A percentile compares a stretch with the other conserved stretches of the same genome.
These are phyloP conservation scores for Pangasius djambal DNA, from an alignment of 2,797 vertebrate genomes.

Conservation along the genomic window DNA sequence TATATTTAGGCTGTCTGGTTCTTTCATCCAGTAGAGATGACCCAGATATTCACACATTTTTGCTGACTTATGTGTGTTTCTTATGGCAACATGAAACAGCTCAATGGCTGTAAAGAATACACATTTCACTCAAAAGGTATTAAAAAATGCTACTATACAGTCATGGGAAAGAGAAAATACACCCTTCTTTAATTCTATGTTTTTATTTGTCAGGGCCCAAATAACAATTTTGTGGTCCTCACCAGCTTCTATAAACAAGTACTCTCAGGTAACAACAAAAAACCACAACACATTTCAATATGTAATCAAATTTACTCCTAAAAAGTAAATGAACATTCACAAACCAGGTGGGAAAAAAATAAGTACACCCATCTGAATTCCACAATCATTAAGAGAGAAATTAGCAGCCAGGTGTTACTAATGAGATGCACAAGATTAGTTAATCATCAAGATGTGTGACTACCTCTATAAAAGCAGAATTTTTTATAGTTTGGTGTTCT, in stretches of 20 bases:
- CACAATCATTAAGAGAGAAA: not conserved
- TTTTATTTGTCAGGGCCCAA: not conserved
- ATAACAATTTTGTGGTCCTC: not conserved
- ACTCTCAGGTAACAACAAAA: not conserved
- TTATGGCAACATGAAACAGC: not conserved
- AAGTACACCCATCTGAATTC: not conserved
- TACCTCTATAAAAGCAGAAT: not conserved
- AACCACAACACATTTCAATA: not conserved
- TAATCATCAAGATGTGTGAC: not conserved
- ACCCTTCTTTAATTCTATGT: not conserved
- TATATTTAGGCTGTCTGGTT: slow-evolving; percentile 49
- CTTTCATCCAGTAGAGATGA: slow-evolving; percentile 42
- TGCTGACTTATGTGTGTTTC: not conserved
- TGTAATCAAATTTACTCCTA: not conserved
- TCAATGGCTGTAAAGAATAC: not conserved
- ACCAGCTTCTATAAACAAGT: not conserved
- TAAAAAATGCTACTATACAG: not conserved
- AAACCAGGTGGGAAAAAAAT: not conserved
- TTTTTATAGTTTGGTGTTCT: not conserved
- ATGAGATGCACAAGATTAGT: not conserved
- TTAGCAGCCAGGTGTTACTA: not conserved
- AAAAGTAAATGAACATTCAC: not conserved
- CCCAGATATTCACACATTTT: slow-evolving; percentile 6
- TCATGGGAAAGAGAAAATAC: not conserved
- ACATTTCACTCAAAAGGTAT: not conserved